Base-by-base conservation (phyloP, 2,888 invertebrate species). In the Trisateles emortualis region DNA sequence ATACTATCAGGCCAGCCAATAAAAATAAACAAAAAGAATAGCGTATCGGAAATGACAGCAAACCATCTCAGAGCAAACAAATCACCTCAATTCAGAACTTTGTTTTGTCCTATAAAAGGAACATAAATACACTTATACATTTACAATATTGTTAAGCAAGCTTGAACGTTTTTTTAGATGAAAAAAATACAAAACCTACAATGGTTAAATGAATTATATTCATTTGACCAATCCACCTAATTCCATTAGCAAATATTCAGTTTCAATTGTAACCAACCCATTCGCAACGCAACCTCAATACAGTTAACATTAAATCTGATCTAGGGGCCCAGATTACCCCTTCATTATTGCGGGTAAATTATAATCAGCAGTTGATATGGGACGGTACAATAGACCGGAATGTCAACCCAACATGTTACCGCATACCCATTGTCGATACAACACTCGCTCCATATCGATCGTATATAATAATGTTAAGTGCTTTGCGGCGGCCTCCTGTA, bases 331-430 rank as follows among this genome's bases (percentile, higher is more conserved):
- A 35, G 56, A 68, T 60, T 57, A 59, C 30, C 38, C 41, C 33
- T 41, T 52, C 38, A 49, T 62, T 56, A 68, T 55, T 39, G 33
- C 4, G 54, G 48, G 50, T 60, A 49, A 54, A 70, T 68, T 60
- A 63, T 69, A 47, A 54, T 44, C 49, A 51, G 47, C 35, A 26
- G 24, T 49, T 59, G 59, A 64, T 55, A 49, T 51, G 39, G 62
- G 58, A 36, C 38, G 43, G 42, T 32, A 72, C 64, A 69, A 59
- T 66, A 38, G 51, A 33, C 46, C 42, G 48, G 49, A 53, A 71
- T 69, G 64, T 65, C 67, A 61, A 51, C 48, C 42, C 56, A 57
- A 64, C 61, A 66, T 64, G 69, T 61, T 59, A 67, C 54, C 64
- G 59, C 59, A 33, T 32, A 48, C 61, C 52, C 13, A 52, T 69